Evolutionary conservation across 2,113 vertebrate species (phyloP), one percentile per base, ranked within the genome.

Genomic region (Burhinus bistriatus): DNA sequence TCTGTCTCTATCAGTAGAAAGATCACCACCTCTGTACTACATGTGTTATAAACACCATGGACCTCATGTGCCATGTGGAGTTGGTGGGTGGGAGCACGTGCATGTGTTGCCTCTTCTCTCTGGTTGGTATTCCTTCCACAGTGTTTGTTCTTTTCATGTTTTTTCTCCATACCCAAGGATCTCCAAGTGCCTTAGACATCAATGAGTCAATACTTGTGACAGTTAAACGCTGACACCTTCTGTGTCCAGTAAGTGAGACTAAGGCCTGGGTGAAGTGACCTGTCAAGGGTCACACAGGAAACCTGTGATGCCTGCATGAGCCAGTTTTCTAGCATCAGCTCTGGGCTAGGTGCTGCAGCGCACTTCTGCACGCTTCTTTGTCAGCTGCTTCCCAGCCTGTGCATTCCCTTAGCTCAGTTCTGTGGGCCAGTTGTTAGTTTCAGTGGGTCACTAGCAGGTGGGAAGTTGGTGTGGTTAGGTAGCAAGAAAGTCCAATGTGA

Each of bases 1-100:
- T 93, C 47, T 89, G 75, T 94, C 42, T 94, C 38, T 91, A 38
- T 85, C 94, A 94, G 87, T 61, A 93, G 91, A 97, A 87, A 94
- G 88, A 93, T 96, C 72, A 92, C 89, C 38, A 25, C 91, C 78
- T 95, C 94, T 97, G 87, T 96, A 88, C 70, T 80, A 83, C 80
- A 54, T 4, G 58, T 91, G 78, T 93, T 93, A 88, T 77, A 94
- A 95, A 96, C 87, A 94, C 68, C 61, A 1, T 84, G 90, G 92
- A 88, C 55, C 71, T 85, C 29, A 4, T 3, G 4, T n/a, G 45
- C 54, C 0, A 2, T 64, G 47, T 92, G 55, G 36, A 88, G 40
- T 88, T 6, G 1, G 34, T 78, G 68, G 44, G 16, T 84, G 71
- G 38, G 45, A 94, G 36, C 21, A 17, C 0, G 1, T 0, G 9